Base-by-base conservation (phyloP, 1,140 invertebrate species). In the Amphibalanus amphitrite region DNA sequence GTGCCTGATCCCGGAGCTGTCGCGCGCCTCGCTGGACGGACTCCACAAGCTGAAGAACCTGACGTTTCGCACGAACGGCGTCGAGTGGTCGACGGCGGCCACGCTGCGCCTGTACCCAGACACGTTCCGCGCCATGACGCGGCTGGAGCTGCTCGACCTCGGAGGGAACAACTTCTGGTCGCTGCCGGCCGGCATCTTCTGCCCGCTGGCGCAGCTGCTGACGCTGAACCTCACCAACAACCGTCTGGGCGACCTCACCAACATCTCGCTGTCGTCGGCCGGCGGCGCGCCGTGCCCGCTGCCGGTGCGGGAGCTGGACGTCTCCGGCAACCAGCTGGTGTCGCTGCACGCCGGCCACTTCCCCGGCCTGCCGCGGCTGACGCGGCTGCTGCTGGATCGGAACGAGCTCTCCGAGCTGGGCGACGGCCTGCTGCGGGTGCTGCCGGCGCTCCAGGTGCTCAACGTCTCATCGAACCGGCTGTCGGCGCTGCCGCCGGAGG, bases 391-490 rank as follows among this genome's bases (percentile, higher is more conserved):
- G 69, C 69, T 76, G 69, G 75, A 74, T 67, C 71, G 74, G 29
- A 76, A 76, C 67, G 75, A 74, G 40, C 74, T 76, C 64, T 73
- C 72, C 40, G 74, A 76, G 38, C 71, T 76, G 28, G 75, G 72
- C 47, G 75, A 76, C 67, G 73, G 75, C 70, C 73, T 73, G 29
- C 72, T 76, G 10, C 75, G 74, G 47, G 75, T 73, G 17, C 74
- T 76, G 75, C 75, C 74, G 28, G 74, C 89, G 64, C 81, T 95
- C 30, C 87, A 87, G 75, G 90, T 90, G 3, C 83, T 85, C 70
- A 93, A 94, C 78, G 82, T 93, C 72, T 92, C 90, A 17, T 83
- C 85, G 29, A 93, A 94, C 80, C 85, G 86, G 75, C 86, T 95
- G 73, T 83, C 84, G 69, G 87, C 87, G 65, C 82, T 90, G 13